phyloP scores from a whole-genome alignment of 92 coral and sea anemone genomes.

The Hydrozoanthus gracilis region DNA sequence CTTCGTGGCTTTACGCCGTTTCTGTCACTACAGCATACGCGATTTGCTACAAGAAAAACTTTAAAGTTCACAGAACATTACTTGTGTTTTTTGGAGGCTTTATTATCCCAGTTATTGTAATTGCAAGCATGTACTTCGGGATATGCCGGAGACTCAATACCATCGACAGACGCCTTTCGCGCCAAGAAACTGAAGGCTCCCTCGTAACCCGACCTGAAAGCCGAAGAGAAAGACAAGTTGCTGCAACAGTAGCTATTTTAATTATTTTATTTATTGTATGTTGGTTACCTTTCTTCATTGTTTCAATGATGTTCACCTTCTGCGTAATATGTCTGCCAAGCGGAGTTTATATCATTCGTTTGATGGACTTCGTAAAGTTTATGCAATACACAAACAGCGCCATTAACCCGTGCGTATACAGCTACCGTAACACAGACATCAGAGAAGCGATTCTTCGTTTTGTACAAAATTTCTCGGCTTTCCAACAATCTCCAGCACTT shows the following conservation, averaged over 20 bases:
- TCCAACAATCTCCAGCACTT: not conserved
- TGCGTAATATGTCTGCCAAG: constrained; percentile 49
- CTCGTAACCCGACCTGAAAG: constrained; percentile 13
- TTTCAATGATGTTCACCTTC: constrained; percentile 68
- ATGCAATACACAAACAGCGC: constrained; percentile 87
- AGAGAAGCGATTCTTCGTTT: constrained; percentile 54
- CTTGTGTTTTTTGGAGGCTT: constrained; percentile 74
- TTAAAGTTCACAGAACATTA: constrained; percentile 46
- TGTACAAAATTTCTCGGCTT: not conserved
- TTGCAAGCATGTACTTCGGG: constrained; percentile 58
- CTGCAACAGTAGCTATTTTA: constrained; percentile 69
- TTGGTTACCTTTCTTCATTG: constrained; percentile 85
- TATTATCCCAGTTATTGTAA: constrained; percentile 58
- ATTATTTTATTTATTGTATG: constrained; percentile 66
- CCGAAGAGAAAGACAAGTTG: constrained; percentile 67
- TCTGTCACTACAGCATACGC: constrained; percentile 53
- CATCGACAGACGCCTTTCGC: constrained; percentile 50
- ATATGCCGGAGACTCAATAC: constrained; percentile 55
- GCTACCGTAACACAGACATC: constrained; percentile 76
- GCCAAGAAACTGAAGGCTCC: constrained; percentile 42
- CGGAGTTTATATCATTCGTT: constrained; percentile 45
- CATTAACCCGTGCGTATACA: constrained; percentile 78
- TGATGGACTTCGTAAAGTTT: constrained; percentile 81
- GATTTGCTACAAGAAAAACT: constrained; percentile 37
- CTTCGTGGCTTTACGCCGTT: constrained; percentile 69